Evolutionary conservation across 2,797 vertebrate species (phyloP).

Genomic region (Phataginus tetradactyla): DNA sequence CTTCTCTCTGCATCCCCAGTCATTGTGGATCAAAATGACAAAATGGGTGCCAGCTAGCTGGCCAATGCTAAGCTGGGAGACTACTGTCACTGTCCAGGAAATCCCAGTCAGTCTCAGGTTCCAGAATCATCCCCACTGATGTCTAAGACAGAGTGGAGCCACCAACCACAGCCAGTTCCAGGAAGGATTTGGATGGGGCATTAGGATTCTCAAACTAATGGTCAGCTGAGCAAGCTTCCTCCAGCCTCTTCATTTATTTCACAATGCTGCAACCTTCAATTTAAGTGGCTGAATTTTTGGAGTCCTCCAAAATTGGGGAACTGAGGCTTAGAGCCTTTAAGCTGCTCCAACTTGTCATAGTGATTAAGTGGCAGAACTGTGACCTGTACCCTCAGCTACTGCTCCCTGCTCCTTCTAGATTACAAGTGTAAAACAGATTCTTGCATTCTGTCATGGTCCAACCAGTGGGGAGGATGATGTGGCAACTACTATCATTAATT

Average conservation of each 20-base stretch:
- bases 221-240: not conserved
- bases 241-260: not conserved
- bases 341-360: not conserved
- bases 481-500: not conserved
- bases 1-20: not conserved
- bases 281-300: not conserved
- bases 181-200: not conserved
- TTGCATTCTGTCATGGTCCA: not conserved
- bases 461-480: accelerated
- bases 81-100: not conserved
- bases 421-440: not conserved
- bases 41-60: not conserved
- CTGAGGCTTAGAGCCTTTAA: not conserved
- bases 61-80: not conserved
- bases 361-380: not conserved
- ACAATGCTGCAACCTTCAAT: not conserved
- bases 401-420: not conserved
- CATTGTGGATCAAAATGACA: not conserved
- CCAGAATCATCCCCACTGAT: not conserved
- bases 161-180: not conserved
- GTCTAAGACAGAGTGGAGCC: not conserved
- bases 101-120: not conserved
- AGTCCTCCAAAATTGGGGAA: not conserved
- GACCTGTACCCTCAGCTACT: not conserved
- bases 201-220: not conserved